phyloP scores from a whole-genome alignment of 2,888 invertebrate genomes.

The Onchidella celtica region DNA sequence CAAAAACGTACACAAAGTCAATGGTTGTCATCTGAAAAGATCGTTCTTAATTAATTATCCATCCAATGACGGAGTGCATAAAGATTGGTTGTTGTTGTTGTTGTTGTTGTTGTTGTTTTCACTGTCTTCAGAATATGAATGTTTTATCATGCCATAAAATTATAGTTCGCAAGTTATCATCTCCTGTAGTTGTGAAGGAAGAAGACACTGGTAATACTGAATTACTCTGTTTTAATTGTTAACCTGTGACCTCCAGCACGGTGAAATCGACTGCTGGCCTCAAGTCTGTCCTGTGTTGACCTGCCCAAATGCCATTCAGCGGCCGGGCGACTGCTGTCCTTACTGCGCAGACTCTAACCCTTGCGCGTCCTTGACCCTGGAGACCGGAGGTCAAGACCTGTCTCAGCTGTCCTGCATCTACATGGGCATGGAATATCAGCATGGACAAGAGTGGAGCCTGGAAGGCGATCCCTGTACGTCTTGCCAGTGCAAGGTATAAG shows the following conservation, averaged over 20 bases:
- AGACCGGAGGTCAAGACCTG: conserved; percentile 64
- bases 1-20: no score
- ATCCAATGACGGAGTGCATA: no score
- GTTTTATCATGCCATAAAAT: no score
- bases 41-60: no score
- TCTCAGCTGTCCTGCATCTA: conserved; percentile 62
- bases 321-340: conserved; percentile 87
- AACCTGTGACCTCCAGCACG: conserved; percentile 87
- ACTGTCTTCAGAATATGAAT: no score
- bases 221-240: no score
- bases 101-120: no score
- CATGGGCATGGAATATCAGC: conserved; percentile 56
- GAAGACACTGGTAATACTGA: no score
- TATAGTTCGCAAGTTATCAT: no score
- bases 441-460: conserved; percentile 66
- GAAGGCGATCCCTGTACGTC: conserved; percentile 72
- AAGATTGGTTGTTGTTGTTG: no score
- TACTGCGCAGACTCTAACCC: conserved; percentile 84
- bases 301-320: conserved; percentile 85
- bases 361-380: conserved; percentile 59
- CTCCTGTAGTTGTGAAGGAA: no score
- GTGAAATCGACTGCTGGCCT: conserved; percentile 94
- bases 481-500: conserved; percentile 76
- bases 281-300: conserved; percentile 89
- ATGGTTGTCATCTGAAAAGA: no score